Conservation (phyloP, 2,888 invertebrate genomes). For the Lycocerus yunnanus region DNA sequence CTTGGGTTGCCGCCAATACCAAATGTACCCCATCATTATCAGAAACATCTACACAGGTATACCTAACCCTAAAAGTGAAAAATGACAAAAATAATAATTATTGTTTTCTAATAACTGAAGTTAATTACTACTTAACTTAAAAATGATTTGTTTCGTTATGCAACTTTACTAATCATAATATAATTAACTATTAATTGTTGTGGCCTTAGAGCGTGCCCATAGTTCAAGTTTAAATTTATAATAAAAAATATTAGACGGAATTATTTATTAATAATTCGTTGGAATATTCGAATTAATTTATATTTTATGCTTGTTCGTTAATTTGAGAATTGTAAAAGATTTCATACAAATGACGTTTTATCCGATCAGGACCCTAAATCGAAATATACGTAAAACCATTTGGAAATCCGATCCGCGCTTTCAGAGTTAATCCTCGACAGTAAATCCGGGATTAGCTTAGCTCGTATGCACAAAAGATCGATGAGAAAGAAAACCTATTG, state of each 20-base stretch:
- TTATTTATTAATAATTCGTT: background rate
- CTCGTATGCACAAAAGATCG: conserved; percentile 19
- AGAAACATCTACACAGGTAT: conserved; percentile 71
- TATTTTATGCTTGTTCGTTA: background rate
- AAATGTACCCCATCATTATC: conserved; percentile 64
- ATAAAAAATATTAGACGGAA: background rate
- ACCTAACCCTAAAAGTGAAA: conserved; percentile 39
- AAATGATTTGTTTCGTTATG: conserved; percentile 7
- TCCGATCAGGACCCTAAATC: conserved; percentile 16
- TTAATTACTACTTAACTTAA: background rate
- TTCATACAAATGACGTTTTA: conserved; percentile 14
- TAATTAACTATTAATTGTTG: conserved; percentile 10
- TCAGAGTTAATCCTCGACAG: conserved; percentile 24
- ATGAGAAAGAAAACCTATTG: conserved; percentile 4
- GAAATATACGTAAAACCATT: conserved; percentile 12
- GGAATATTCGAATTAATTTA: background rate
- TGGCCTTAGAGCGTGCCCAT: background rate
- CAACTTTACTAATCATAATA: conserved; percentile 7
- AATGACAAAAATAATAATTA: background rate
- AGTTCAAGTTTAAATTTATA: conserved; percentile 4
- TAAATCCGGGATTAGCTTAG: conserved; percentile 25
- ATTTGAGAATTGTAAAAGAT: conserved; percentile 9
- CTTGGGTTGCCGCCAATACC: conserved; percentile 93
- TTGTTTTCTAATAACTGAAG: background rate
- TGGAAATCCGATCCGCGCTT: conserved; percentile 25